Percentiles rank a stretch among this genome's conserved stretches.
phyloP scores from a whole-genome alignment of 2,113 vertebrate genomes.

The Lasiurus borealis region DNA sequence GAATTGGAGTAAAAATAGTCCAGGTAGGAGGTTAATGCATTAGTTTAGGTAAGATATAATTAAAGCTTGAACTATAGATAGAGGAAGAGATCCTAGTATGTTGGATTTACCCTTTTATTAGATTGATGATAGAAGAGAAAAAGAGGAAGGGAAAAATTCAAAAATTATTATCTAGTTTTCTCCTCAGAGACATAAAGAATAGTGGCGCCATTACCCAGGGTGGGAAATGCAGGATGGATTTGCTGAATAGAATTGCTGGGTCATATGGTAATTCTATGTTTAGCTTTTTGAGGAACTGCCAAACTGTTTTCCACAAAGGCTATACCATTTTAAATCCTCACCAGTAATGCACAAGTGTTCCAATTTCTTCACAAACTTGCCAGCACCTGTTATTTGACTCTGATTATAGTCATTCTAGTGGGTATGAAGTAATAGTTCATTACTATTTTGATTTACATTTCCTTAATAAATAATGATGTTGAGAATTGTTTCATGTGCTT shows the following conservation, averaged over 20 bases:
- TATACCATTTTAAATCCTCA: background rate
- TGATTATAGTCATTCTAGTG: background rate
- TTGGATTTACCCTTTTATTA: background rate
- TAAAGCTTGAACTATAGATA: background rate
- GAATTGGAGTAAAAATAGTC: background rate
- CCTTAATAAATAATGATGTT: background rate
- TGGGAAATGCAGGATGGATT: background rate
- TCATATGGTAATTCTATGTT: background rate
- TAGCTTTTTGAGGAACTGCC: background rate
- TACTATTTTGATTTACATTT: background rate
- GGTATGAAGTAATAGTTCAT: background rate
- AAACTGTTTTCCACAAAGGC: background rate
- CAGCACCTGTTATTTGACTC: background rate
- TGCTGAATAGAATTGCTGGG: background rate
- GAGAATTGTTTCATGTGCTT: background rate
- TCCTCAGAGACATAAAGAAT: background rate
- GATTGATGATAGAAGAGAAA: constrained; percentile 2
- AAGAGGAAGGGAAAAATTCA: background rate
- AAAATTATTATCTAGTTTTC: background rate
- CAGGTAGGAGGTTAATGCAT: background rate
- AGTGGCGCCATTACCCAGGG: background rate
- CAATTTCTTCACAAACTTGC: background rate
- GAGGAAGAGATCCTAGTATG: background rate
- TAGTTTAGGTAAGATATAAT: background rate
- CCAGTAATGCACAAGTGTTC: background rate